Percentiles rank a stretch among this genome's conserved stretches.
phyloP scores from a whole-genome alignment of 2,888 invertebrate species.

The Stramonita haemastoma region DNA sequence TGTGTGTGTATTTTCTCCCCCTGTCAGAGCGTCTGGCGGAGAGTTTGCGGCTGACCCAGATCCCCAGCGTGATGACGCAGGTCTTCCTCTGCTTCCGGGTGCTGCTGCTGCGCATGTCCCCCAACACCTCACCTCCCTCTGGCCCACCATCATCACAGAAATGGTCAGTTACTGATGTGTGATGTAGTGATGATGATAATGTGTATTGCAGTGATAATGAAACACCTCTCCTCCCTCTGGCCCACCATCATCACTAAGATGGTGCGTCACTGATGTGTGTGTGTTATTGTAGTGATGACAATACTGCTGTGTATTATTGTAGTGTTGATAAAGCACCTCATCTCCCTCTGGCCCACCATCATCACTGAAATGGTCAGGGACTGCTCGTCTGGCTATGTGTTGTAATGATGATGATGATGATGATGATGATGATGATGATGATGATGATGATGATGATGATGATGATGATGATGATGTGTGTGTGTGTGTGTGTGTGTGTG shows the following conservation, averaged over 20 bases:
- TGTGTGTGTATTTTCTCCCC: background rate
- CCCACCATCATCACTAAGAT: slow-evolving; percentile 94
- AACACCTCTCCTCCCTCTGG: slow-evolving; percentile 92
- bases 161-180: slow-evolving; percentile 80
- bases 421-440: no score
- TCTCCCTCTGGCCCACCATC: slow-evolving; percentile 93
- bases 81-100: slow-evolving; percentile 93
- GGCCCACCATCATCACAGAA: slow-evolving; percentile 95
- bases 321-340: slow-evolving; percentile 82
- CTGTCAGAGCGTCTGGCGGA: slow-evolving; percentile 89
- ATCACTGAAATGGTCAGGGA: slow-evolving; percentile 93
- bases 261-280: slow-evolving; percentile 75
- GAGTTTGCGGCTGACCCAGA: slow-evolving; percentile 86
- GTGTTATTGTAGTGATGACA: background rate
- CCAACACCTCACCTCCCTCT: slow-evolving; percentile 89
- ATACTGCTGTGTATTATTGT: background rate
- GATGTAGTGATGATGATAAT: background rate
- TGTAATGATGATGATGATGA: no score
- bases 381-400: no score
- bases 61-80: slow-evolving; percentile 87
- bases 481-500: background rate
- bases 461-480: background rate
- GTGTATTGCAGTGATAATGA: background rate
- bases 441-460: no score
- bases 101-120: slow-evolving; percentile 88